A percentile compares a stretch with the other conserved stretches of the same genome.
Conservation (phyloP, 2,113 vertebrate genomes). For the Coregonus clupeaformis region DNA sequence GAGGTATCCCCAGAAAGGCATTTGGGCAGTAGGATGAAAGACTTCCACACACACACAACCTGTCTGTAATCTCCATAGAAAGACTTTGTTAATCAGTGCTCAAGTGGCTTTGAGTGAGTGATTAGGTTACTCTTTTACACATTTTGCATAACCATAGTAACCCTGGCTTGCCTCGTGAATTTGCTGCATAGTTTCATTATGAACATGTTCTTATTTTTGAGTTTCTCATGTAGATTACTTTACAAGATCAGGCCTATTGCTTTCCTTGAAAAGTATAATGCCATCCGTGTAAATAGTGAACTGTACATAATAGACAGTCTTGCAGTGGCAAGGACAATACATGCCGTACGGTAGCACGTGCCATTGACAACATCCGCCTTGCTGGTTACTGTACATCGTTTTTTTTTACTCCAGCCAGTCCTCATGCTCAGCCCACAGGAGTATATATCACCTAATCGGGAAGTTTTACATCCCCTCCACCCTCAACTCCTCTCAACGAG, state of each 20-base stretch:
- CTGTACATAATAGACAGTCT: background rate
- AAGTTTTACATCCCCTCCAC: background rate
- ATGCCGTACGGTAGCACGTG: background rate
- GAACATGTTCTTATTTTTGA: background rate
- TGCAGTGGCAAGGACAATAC: background rate
- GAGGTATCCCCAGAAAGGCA: too few relatives aligned
- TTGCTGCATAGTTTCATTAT: background rate
- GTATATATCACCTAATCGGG: background rate
- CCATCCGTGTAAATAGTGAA: too few relatives aligned
- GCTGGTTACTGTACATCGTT: background rate
- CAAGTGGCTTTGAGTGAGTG: background rate
- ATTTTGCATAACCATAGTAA: slow-evolving; percentile 3
- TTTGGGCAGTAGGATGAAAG: background rate
- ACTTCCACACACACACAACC: background rate
- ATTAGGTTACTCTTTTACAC: background rate
- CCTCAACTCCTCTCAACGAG: background rate
- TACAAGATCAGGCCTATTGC: too few relatives aligned
- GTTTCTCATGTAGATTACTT: too few relatives aligned
- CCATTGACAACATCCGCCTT: background rate
- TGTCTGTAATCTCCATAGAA: slow-evolving; percentile 6
- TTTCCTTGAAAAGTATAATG: too few relatives aligned
- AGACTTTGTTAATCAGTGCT: background rate
- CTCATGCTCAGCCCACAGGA: background rate
- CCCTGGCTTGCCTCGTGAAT: background rate
- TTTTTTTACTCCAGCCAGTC: background rate